Evolutionary conservation across 2,797 vertebrate species (phyloP), one percentile per base, ranked within the genome.

Genomic region (Leuciscus waleckii): DNA sequence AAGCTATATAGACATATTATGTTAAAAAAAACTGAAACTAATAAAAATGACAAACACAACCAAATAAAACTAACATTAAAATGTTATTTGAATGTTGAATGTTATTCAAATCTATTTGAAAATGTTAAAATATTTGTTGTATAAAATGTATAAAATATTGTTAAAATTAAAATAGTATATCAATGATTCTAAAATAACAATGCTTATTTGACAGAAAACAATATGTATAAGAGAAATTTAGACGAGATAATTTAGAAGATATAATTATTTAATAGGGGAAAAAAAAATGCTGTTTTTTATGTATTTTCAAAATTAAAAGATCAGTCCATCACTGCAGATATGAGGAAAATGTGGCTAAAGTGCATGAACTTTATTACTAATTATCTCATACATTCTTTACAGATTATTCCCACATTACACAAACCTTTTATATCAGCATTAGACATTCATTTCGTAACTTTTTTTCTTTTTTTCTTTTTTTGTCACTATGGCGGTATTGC

Each of bases 341-440:
- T 61, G 39, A 71, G 39, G 41, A 7, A 39, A 80, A 67, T 43
- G 46, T 61, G 78, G 51, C 49, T 76, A 63, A 81, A 87, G 69
- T 29, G 73, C 70, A 70, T 68, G 63, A 84, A 84, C 82, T 76
- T 75, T 80, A 81, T 70, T 61, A 70, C 70, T 54, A 54, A 71
- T 81, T 54, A 81, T 84, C 86, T 43, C 68, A 84, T 69, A 54
- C 81, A 71, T 67, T 86, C 21, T 76, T 43, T 26, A 68, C 71
- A 9, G 78, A 51, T 83, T 90, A 83, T 91, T 89, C 46, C 35
- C n/a, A 83, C 51, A 71, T 49, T 54, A 58, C 51, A 63, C 9
- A 77, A 77, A 78, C 16, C 6, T 54, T 83, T 83, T 63, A 79
- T 65, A 79, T 74, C 79, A 69, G 80, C 49, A 49, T 51, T 67